These are phyloP conservation scores for Heliothis virescens DNA, from an alignment of 1,140 invertebrate genomes.

Conservation along the genomic window DNA sequence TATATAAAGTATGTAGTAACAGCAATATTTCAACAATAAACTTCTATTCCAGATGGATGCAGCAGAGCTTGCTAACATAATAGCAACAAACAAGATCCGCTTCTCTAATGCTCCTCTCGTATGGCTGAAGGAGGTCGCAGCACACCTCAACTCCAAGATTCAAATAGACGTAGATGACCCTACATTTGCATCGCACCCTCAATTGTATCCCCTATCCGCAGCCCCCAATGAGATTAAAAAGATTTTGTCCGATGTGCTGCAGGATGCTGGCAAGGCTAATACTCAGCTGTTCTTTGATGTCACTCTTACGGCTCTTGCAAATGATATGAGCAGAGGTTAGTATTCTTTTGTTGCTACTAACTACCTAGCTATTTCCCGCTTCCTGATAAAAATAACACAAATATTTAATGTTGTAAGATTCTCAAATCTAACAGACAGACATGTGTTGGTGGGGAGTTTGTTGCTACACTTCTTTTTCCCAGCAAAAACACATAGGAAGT, in stretches of 20 bases:
- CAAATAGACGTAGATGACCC: constrained; percentile 88
- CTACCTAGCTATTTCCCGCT: neutral
- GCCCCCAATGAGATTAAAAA: constrained; percentile 86
- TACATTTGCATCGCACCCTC: constrained; percentile 84
- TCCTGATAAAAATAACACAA: too few species aligned
- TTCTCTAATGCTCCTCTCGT: constrained; percentile 88
- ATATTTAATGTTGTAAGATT: too few species aligned
- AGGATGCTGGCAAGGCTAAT: constrained; percentile 86
- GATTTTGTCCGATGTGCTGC: constrained; percentile 86
- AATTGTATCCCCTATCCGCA: constrained; percentile 86
- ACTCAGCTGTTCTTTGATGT: constrained; percentile 89
- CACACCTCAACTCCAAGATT: constrained; percentile 88
- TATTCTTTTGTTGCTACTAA: constrained; percentile 33
- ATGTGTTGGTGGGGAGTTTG: too few species aligned
- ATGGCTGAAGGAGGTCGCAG: constrained; percentile 88
- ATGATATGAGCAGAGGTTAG: constrained; percentile 88
- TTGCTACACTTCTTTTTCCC: too few species aligned
- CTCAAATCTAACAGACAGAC: too few species aligned
- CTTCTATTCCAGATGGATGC: constrained; percentile 86
- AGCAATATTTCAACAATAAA: too few species aligned
- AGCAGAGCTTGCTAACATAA: constrained; percentile 86
- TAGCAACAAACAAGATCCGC: constrained; percentile 84
- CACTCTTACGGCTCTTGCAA: constrained; percentile 88
- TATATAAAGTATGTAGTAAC: too few species aligned
- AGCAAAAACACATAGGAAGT: too few species aligned